phyloP scores from a whole-genome alignment of 1,140 invertebrate species.

The Bombus confusus region DNA sequence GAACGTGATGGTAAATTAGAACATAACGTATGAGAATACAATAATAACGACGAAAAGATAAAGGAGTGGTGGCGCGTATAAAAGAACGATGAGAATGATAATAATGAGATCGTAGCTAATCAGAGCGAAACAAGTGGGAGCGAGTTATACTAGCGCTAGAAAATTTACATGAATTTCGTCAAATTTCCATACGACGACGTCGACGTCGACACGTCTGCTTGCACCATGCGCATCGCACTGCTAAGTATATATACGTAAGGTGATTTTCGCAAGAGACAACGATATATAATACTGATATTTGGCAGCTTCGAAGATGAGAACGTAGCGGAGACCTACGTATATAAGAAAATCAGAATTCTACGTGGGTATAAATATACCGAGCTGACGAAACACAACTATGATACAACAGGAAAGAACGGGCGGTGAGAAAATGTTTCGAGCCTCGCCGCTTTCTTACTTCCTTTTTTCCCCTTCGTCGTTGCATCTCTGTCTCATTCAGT shows the following conservation, averaged over 20 bases:
- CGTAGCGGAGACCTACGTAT: not conserved
- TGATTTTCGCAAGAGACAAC: not conserved
- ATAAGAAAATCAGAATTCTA: not conserved
- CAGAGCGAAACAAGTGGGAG: conserved; percentile 23
- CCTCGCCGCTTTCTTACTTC: not conserved
- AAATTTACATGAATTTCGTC: not conserved
- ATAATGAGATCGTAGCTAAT: conserved; percentile 20
- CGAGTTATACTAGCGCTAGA: conserved; percentile 12
- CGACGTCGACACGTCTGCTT: conserved; percentile 18
- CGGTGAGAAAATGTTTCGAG: not conserved
- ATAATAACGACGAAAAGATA: conserved; percentile 51
- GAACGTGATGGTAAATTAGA: conserved; percentile 20
- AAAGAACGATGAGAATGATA: not conserved
- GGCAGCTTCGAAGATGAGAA: conserved; percentile 19
- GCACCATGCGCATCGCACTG: conserved; percentile 24
- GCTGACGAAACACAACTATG: not conserved
- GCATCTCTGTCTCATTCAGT: not conserved
- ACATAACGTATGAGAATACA: conserved; percentile 37
- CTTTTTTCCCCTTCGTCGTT: conserved; percentile 10
- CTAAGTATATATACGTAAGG: not conserved
- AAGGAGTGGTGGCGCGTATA: conserved; percentile 17
- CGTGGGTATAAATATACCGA: not conserved
- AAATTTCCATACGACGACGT: conserved; percentile 16
- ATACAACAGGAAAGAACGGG: not conserved
- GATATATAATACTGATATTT: not conserved